Percentiles rank a stretch among this genome's conserved stretches.
Conservation (phyloP, 2,113 vertebrate species). For the Catharus minimus region DNA sequence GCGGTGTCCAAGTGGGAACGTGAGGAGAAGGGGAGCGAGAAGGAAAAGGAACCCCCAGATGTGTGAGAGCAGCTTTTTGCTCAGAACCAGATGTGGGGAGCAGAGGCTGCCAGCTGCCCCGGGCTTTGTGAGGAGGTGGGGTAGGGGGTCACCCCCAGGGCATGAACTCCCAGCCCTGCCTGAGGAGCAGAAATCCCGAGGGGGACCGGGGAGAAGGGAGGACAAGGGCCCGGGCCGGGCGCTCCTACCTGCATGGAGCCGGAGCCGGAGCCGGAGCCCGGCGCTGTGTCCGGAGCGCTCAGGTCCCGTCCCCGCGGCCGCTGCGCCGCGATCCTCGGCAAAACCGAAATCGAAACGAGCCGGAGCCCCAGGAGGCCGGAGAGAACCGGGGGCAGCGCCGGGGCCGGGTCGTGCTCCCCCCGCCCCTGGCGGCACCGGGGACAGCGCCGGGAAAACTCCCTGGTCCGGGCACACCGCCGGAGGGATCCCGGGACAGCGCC, state of each 20-base stretch:
- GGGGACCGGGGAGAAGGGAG: too few species aligned
- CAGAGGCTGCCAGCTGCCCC: rapidly evolving
- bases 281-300: neutral
- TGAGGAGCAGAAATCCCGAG: neutral
- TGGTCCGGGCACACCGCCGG: neutral
- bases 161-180: neutral
- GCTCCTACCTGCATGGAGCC: constrained; percentile 77
- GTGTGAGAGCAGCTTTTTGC: neutral
- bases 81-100: rapidly evolving
- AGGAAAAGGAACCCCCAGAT: rapidly evolving
- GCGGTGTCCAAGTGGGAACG: rapidly evolving
- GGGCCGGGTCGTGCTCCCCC: neutral
- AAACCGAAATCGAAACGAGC: constrained; percentile 89
- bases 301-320: neutral
- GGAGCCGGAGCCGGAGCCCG: neutral
- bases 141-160: too few species aligned
- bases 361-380: neutral
- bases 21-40: rapidly evolving
- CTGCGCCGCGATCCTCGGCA: constrained; percentile 67
- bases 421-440: neutral
- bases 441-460: too few species aligned
- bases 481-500: neutral
- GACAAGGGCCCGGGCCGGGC: neutral
- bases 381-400: neutral
- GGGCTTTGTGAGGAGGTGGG: neutral